These are phyloP conservation scores for Galeruca laticollis DNA, from an alignment of 2,888 invertebrate genomes.

Conservation along the genomic window DNA sequence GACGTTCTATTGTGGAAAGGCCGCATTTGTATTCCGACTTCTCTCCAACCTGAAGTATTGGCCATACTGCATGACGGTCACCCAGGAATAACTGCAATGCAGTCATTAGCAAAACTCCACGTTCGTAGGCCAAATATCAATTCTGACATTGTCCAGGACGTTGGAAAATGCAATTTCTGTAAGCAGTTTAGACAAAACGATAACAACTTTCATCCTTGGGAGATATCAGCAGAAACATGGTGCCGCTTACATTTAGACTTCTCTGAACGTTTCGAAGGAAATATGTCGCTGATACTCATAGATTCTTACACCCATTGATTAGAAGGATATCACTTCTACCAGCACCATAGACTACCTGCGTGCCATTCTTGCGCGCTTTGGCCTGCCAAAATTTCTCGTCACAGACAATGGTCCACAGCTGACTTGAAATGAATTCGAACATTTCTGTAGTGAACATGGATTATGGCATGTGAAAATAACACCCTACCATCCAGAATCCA, in stretches of 20 bases:
- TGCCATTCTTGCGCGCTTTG: slow-evolving; percentile 46
- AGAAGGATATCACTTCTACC: slow-evolving; percentile 36
- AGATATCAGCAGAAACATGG: slow-evolving; percentile 43
- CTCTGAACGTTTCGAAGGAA: slow-evolving; percentile 45
- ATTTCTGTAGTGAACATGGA: slow-evolving; percentile 31
- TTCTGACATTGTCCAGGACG: too few species aligned
- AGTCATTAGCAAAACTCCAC: slow-evolving; percentile 42
- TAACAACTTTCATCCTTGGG: slow-evolving; percentile 40
- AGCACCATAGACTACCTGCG: slow-evolving; percentile 43
- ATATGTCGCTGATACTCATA: slow-evolving; percentile 51
- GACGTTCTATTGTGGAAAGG: too few species aligned
- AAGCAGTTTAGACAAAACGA: slow-evolving; percentile 37
- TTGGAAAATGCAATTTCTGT: slow-evolving; percentile 38
- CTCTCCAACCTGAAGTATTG: too few species aligned
- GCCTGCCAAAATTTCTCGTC: too few species aligned
- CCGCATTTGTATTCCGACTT: too few species aligned
- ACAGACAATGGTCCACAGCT: slow-evolving; percentile 54
- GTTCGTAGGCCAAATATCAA: slow-evolving; percentile 49
- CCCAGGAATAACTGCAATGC: too few species aligned
- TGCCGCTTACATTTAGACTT: slow-evolving; percentile 42
- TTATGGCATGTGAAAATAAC: slow-evolving; percentile 33
- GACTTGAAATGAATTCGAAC: slow-evolving; percentile 48
- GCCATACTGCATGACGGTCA: slow-evolving; percentile 42
- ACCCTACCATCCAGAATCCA: slow-evolving; percentile 43
- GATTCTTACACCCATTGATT: slow-evolving; percentile 39